Conservation (phyloP, 2,797 vertebrate genomes). For the Nannoperca obscura region DNA sequence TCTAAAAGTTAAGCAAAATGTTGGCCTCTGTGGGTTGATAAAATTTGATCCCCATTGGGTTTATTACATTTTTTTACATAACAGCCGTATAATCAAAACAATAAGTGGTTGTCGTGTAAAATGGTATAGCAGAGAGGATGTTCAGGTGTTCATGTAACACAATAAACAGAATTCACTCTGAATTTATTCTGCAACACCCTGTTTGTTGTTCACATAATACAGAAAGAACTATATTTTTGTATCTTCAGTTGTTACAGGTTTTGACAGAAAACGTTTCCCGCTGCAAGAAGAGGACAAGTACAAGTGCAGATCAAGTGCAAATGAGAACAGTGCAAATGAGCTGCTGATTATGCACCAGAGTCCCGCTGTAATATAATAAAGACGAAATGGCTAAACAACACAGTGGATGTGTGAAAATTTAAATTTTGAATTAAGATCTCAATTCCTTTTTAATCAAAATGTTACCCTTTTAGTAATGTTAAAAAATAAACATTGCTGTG, state of each 20-base stretch:
- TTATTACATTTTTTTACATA: neutral
- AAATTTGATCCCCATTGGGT: neutral
- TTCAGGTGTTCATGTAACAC: conserved; percentile 1
- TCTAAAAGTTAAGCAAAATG: conserved; percentile 12
- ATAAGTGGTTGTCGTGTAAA: conserved; percentile 8
- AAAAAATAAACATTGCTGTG: neutral
- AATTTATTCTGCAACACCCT: neutral
- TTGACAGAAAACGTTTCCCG: neutral
- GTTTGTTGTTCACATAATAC: neutral
- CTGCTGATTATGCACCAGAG: neutral
- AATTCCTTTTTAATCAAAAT: neutral
- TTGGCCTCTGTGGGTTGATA: neutral
- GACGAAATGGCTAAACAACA: neutral
- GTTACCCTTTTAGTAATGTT: too few species aligned
- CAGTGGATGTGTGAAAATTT: neutral
- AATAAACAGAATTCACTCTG: neutral
- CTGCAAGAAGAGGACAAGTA: neutral
- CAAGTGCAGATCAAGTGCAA: neutral
- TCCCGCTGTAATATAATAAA: neutral
- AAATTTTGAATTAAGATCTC: neutral
- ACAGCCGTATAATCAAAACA: conserved; percentile 1
- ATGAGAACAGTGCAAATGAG: conserved; percentile 20
- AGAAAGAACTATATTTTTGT: neutral
- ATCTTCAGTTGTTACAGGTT: neutral
- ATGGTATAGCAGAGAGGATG: neutral